Percentiles rank a stretch among this genome's conserved stretches.
Conservation (phyloP, 2,113 vertebrate species). For the Xiphophorus maculatus region DNA sequence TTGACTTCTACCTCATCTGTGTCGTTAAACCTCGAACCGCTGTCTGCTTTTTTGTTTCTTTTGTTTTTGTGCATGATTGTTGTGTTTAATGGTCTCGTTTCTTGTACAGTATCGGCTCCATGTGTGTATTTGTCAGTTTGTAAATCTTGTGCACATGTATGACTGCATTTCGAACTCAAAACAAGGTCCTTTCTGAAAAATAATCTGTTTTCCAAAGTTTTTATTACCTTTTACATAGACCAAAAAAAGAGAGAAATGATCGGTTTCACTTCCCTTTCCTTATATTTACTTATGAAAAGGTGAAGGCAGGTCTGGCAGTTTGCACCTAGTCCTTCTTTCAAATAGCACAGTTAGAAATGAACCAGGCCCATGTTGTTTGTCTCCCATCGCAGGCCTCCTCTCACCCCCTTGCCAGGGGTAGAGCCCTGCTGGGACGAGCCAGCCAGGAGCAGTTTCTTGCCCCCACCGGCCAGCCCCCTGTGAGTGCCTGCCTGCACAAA, state of each 20-base stretch:
- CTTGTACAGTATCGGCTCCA: constrained; percentile 57
- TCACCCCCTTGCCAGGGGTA: constrained; percentile 87
- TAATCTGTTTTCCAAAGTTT: constrained; percentile 53
- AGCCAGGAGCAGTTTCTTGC: constrained; percentile 85
- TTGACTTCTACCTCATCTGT: constrained; percentile 74
- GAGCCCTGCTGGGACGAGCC: constrained; percentile 86
- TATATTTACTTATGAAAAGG: constrained; percentile 29
- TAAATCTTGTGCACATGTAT: constrained; percentile 57
- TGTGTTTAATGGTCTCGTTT: constrained; percentile 61
- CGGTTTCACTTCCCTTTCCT: constrained; percentile 21
- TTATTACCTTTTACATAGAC: constrained; percentile 30
- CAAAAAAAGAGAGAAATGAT: constrained; percentile 8
- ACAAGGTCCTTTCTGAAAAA: constrained; percentile 42
- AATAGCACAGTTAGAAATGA: constrained; percentile 67
- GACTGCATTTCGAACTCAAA: constrained; percentile 57
- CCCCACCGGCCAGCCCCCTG: constrained; percentile 84
- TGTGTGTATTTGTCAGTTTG: constrained; percentile 65
- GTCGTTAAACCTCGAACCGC: constrained; percentile 67
- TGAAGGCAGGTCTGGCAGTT: constrained; percentile 59
- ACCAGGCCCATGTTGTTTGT: constrained; percentile 83
- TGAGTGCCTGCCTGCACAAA: constrained; percentile 83
- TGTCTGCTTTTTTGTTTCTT: constrained; percentile 49
- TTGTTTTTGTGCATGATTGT: constrained; percentile 63
- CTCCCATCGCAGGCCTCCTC: constrained; percentile 86
- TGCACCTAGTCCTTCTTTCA: constrained; percentile 46